A percentile compares a stretch with the other conserved stretches of the same genome.
phyloP scores from a whole-genome alignment of 2,113 vertebrate species.

The Notechis scutatus region DNA sequence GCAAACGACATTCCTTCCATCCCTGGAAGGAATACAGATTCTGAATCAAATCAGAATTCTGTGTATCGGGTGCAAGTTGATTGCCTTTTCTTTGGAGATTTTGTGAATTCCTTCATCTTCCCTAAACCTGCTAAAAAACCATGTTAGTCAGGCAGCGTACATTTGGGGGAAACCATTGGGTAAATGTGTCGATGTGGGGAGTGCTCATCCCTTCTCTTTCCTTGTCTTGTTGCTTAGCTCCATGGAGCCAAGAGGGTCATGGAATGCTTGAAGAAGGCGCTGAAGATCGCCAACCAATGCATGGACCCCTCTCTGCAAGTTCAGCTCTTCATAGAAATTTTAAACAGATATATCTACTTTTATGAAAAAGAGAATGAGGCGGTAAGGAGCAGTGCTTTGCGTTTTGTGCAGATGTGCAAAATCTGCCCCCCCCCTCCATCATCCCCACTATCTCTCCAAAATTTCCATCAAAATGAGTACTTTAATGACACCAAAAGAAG shows the following conservation, averaged over 20 bases:
- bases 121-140: neutral
- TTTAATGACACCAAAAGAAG: neutral
- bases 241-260: conserved; percentile 96
- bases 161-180: neutral
- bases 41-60: no score
- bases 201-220: neutral
- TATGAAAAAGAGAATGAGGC: conserved; percentile 98
- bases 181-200: no score
- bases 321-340: conserved; percentile 98
- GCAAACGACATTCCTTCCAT: no score
- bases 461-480: neutral
- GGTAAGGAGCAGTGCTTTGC: conserved; percentile 66
- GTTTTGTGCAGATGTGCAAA: neutral
- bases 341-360: conserved; percentile 98
- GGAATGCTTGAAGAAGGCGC: conserved; percentile 97
- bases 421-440: neutral
- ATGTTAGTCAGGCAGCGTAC: neutral
- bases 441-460: neutral
- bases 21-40: neutral
- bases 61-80: neutral
- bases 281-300: conserved; percentile 99
- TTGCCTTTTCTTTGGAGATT: neutral
- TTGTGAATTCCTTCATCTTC: neutral
- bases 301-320: conserved; percentile 98
- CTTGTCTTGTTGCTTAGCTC: conserved; percentile 71